Conservation (phyloP, 2,113 vertebrate species). For the Carlito syrichta region DNA sequence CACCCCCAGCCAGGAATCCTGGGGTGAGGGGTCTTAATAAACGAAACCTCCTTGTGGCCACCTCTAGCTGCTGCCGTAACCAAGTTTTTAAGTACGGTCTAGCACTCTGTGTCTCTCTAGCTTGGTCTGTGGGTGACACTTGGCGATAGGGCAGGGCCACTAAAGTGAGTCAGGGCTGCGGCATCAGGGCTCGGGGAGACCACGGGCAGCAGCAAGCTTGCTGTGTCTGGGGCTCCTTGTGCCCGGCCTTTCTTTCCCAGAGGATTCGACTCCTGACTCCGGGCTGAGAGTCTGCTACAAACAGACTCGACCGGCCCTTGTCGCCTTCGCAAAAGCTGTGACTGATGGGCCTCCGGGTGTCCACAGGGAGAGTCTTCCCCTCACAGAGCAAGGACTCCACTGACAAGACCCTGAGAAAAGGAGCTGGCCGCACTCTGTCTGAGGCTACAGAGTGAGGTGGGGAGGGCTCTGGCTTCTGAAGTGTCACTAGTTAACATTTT, state of each 20-base stretch:
- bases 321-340: not conserved
- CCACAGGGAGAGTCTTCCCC: not conserved
- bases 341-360: not conserved
- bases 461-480: not conserved
- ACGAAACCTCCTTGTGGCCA: not conserved
- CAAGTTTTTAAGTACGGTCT: not conserved
- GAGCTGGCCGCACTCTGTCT: not conserved
- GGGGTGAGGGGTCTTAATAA: not conserved
- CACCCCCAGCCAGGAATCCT: not conserved
- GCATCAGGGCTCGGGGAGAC: not conserved
- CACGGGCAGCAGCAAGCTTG: not conserved
- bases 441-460: accelerated
- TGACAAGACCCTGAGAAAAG: not conserved
- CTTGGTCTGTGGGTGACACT: not conserved
- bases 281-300: not conserved
- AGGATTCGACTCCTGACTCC: not conserved
- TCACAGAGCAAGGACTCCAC: not conserved
- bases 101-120: not conserved
- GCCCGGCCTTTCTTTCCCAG: not conserved
- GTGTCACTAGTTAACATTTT: not conserved
- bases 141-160: not conserved
- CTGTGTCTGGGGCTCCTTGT: not conserved
- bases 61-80: not conserved
- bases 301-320: not conserved
- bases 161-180: not conserved